Evolutionary conservation across 2,113 vertebrate genomes (phyloP), one percentile per base, ranked within the genome.

Genomic region (Nettapus auritus): DNA sequence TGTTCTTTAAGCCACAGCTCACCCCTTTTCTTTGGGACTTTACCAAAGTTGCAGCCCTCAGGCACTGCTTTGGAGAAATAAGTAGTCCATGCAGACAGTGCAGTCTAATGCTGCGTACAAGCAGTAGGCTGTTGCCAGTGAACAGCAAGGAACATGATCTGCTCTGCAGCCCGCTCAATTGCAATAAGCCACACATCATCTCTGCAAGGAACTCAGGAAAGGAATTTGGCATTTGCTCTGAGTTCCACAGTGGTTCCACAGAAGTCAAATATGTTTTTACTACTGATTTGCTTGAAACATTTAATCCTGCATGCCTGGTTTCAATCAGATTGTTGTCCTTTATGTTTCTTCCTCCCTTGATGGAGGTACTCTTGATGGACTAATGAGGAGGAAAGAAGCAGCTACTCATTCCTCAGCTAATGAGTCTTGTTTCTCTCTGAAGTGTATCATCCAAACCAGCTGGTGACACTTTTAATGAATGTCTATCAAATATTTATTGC

Each of bases 401-500:
- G 46, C 87, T 76, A 78, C 86, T 80, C 84, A 57, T 82, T 64
- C 67, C 63, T 57, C 59, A 85, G 34, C 87, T 88, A 97, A 91
- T 8, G 28, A 87, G 87, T 55, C 86, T 46, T 89, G 18, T 70
- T 91, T 90, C 63, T 86, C 53, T 66, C 75, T 88, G 50, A 86
- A 95, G 60, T 82, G 42, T 36, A 66, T 68, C 19, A 80, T 82
- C 42, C 42, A 76, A 95, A 95, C 55, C 81, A 96, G 79, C 40
- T 75, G 75, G 57, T 89, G 77, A 91, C 34, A 78, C 52, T 70
- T 89, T 73, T 70, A 94, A 94, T 90, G 36, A 94, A 81, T n/a
- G 13, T 36, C 59, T 96, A 70, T 55, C 83, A 88, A 94, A 88
- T 86, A 82, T 88, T 95, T 92, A 86, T 90, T 25, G 67, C 46